Evolutionary conservation across 2,797 vertebrate genomes (phyloP).

Genomic region (Lycodopsis pacificus): DNA sequence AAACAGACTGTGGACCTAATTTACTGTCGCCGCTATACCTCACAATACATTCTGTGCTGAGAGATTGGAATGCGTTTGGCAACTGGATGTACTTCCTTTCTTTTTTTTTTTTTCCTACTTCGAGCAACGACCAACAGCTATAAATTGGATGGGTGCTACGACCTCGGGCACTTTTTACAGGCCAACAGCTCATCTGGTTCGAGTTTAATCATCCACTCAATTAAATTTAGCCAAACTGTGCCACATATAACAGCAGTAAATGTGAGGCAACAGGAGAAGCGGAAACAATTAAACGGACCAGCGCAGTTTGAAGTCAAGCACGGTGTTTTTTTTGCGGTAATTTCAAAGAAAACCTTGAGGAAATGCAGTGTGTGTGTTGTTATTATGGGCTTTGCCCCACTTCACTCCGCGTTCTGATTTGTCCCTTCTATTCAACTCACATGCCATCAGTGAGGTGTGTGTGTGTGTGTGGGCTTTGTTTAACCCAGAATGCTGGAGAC

Average conservation of each 20-base stretch:
- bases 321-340: slow-evolving; percentile 23
- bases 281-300: slow-evolving; percentile 39
- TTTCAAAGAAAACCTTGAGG: slow-evolving; percentile 3
- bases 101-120: slow-evolving; percentile 8
- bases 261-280: slow-evolving; percentile 31
- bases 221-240: slow-evolving; percentile 40
- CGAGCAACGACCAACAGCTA: slow-evolving; percentile 8
- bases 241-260: slow-evolving; percentile 35
- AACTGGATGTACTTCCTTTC: slow-evolving; percentile 3
- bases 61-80: slow-evolving; percentile 37
- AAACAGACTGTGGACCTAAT: slow-evolving; percentile 12
- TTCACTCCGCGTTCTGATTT: neutral
- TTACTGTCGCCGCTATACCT: slow-evolving; percentile 12
- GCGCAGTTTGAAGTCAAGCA: slow-evolving; percentile 13
- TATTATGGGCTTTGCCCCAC: neutral
- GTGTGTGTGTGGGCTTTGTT: neutral
- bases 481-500: neutral
- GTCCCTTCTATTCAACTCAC: neutral
- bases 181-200: slow-evolving; percentile 26
- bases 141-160: slow-evolving; percentile 20
- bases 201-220: slow-evolving; percentile 40
- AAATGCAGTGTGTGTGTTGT: neutral
- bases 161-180: slow-evolving; percentile 15
- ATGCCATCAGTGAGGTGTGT: neutral
- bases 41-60: slow-evolving; percentile 13